These are phyloP conservation scores for Catharus ustulatus DNA, from an alignment of 2,797 vertebrate genomes.

Conservation along the genomic window DNA sequence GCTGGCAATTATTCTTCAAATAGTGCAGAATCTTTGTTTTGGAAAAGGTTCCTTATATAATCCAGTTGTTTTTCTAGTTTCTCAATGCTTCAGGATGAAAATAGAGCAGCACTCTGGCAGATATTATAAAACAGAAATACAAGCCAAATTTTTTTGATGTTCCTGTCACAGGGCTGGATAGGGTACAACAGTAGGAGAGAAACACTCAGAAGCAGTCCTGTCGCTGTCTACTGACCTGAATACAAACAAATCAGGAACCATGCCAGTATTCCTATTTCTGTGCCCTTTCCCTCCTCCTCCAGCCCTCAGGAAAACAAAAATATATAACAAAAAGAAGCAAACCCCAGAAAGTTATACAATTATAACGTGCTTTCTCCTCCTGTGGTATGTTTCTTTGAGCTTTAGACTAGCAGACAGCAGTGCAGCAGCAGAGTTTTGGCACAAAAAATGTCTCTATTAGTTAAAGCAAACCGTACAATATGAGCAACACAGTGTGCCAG, in stretches of 20 bases:
- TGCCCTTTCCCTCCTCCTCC: neutral
- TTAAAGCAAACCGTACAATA: neutral
- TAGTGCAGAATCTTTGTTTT: neutral
- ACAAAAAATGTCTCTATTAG: conserved; percentile 34
- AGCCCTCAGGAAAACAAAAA: neutral
- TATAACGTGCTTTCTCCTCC: neutral
- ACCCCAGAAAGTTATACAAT: neutral
- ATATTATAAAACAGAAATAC: conserved; percentile 27
- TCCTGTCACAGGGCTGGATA: neutral
- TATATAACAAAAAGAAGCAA: neutral
- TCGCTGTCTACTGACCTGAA: neutral
- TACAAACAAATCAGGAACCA: conserved; percentile 30
- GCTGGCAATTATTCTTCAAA: conserved; percentile 11
- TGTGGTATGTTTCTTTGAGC: conserved; percentile 2
- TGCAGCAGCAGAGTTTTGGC: neutral
- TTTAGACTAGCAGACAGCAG: conserved; percentile 35
- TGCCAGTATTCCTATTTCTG: neutral
- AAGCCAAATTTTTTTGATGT: conserved; percentile 32
- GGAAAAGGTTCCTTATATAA: neutral
- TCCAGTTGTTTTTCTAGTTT: neutral
- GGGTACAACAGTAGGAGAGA: neutral
- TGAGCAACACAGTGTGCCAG: neutral
- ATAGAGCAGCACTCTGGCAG: neutral
- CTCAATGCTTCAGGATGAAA: conserved; percentile 14
- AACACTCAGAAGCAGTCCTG: neutral